These are phyloP conservation scores for Ameiurus melas DNA, from an alignment of 2,113 vertebrate genomes.

Conservation along the genomic window DNA sequence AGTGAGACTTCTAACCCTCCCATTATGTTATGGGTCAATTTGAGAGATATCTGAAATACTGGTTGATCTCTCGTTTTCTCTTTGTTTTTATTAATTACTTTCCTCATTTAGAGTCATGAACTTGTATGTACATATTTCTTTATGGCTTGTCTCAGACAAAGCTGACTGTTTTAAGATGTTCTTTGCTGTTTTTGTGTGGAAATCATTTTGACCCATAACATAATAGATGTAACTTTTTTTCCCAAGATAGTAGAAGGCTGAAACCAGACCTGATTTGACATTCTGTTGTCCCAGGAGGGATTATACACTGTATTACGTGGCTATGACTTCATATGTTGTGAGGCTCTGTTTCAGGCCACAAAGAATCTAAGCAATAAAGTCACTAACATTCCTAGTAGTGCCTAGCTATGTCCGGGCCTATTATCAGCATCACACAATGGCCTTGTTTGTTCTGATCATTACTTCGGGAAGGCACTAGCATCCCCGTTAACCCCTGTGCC, in stretches of 20 bases:
- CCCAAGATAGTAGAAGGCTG: no score
- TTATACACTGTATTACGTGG: background rate
- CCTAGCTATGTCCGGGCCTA: slow-evolving; percentile 37
- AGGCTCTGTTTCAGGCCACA: slow-evolving; percentile 40
- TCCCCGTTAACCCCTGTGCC: background rate
- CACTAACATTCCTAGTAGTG: slow-evolving; percentile 35
- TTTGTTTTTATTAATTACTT: no score
- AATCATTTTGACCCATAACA: no score
- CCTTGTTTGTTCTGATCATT: slow-evolving; percentile 14
- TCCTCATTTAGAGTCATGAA: no score
- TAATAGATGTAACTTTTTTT: no score
- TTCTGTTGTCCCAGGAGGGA: background rate
- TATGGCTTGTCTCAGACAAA: no score
- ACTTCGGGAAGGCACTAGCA: slow-evolving; percentile 2
- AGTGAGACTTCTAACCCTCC: background rate
- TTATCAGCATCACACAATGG: slow-evolving; percentile 51
- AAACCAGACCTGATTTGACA: background rate
- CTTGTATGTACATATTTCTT: no score
- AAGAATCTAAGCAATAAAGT: slow-evolving; percentile 43
- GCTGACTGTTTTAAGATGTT: no score
- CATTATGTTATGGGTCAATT: no score
- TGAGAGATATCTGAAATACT: no score
- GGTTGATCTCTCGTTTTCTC: no score
- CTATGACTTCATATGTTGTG: slow-evolving; percentile 23
- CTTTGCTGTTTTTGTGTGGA: no score